Conservation (phyloP, 2,888 invertebrate species). For the Stramonita haemastoma region DNA sequence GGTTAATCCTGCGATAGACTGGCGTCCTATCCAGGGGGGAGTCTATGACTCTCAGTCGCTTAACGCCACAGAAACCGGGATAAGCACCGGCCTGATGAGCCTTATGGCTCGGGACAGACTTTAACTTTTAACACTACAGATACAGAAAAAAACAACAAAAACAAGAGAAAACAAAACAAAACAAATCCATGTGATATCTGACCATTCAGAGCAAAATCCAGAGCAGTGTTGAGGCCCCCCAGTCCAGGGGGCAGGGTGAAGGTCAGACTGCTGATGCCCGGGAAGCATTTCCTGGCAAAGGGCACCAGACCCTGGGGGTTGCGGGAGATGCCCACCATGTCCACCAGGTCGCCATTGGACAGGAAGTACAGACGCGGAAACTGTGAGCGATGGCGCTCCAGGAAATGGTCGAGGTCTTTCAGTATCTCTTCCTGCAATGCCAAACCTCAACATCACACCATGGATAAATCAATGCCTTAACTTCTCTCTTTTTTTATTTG, state of each 20-base stretch:
- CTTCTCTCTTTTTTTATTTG: background rate
- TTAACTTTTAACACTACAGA: too few relatives aligned
- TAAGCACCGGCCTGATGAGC: too few relatives aligned
- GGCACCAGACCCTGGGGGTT: conserved; percentile 72
- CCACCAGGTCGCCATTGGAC: conserved; percentile 72
- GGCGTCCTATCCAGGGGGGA: too few relatives aligned
- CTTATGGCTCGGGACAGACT: too few relatives aligned
- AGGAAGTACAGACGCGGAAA: conserved; percentile 76
- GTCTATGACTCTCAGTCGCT: too few relatives aligned
- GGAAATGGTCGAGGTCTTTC: conserved; percentile 62
- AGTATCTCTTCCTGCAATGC: conserved; percentile 70
- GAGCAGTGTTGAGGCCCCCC: conserved; percentile 66
- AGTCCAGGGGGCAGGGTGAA: conserved; percentile 72
- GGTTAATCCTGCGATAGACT: too few relatives aligned
- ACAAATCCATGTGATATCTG: conserved; percentile 29
- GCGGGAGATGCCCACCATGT: conserved; percentile 71
- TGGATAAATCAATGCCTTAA: background rate
- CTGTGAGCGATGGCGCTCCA: conserved; percentile 66
- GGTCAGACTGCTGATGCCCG: conserved; percentile 66
- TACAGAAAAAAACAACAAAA: background rate
- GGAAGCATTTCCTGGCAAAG: conserved; percentile 73
- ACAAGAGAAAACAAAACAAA: background rate
- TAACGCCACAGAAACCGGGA: too few relatives aligned
- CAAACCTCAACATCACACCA: background rate
- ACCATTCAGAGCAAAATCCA: conserved; percentile 74